phyloP scores from a whole-genome alignment of 2,888 invertebrate genomes.

The Escarpia spicata region DNA sequence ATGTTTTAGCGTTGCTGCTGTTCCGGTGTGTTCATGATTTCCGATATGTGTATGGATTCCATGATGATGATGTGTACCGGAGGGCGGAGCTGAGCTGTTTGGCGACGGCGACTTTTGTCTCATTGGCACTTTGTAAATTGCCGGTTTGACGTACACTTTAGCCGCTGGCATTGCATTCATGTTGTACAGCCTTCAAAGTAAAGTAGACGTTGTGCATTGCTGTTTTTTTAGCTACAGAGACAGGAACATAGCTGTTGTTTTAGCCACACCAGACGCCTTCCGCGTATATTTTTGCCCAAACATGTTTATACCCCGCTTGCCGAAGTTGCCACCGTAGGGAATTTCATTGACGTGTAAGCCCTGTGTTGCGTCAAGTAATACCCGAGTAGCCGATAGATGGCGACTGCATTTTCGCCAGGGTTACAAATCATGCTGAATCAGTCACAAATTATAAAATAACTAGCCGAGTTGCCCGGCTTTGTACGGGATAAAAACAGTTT shows the following conservation, averaged over 20 bases:
- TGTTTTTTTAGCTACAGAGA: neutral
- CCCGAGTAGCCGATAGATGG: too few relatives aligned
- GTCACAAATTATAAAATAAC: too few relatives aligned
- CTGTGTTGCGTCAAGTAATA: neutral
- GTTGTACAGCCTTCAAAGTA: neutral
- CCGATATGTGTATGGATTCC: too few relatives aligned
- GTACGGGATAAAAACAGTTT: too few relatives aligned
- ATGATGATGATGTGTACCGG: too few relatives aligned
- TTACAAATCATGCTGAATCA: too few relatives aligned
- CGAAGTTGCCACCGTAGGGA: neutral
- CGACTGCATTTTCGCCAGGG: too few relatives aligned
- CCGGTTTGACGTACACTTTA: neutral
- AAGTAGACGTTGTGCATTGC: neutral
- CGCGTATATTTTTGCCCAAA: neutral
- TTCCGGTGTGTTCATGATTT: neutral
- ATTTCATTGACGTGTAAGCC: neutral
- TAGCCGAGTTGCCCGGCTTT: too few relatives aligned
- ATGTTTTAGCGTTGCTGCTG: neutral
- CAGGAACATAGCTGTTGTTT: neutral
- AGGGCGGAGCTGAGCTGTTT: neutral
- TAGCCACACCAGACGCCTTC: neutral
- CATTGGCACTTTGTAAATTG: neutral
- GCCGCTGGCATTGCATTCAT: constrained; percentile 10
- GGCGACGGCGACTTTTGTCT: neutral
- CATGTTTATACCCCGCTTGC: neutral